These are phyloP conservation scores for Cyprinodon variegatus DNA, from an alignment of 2,113 vertebrate genomes.

Conservation along the genomic window DNA sequence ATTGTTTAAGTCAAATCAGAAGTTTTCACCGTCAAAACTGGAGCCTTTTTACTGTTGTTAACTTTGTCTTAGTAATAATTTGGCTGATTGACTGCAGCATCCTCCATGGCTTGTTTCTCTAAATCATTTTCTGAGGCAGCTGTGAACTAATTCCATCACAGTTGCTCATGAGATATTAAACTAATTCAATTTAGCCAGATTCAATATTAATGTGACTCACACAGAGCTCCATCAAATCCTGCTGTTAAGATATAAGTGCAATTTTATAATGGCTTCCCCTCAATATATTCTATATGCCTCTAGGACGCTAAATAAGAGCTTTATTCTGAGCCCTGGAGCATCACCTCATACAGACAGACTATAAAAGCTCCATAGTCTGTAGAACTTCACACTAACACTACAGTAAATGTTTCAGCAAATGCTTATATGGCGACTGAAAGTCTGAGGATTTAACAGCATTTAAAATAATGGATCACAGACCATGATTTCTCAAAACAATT, in stretches of 20 bases:
- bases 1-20: neutral
- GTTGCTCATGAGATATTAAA: slow-evolving; percentile 5
- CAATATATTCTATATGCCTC: neutral
- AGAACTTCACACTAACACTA: no score
- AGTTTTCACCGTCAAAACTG: neutral
- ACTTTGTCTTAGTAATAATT: neutral
- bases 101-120: neutral
- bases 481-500: no score
- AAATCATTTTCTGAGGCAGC: slow-evolving; percentile 12
- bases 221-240: slow-evolving; percentile 14
- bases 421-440: no score
- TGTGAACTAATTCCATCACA: slow-evolving; percentile 5
- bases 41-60: neutral
- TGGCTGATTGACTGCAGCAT: neutral
- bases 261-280: neutral
- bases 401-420: no score
- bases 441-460: no score
- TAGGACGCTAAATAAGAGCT: neutral
- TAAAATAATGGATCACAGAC: no score
- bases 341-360: no score
- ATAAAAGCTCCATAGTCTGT: no score
- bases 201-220: slow-evolving; percentile 15
- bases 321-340: neutral
- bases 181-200: slow-evolving; percentile 12
- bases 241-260: slow-evolving; percentile 11